A percentile compares a stretch with the other conserved stretches of the same genome.
These are phyloP conservation scores for Diorhabda carinulata DNA, from an alignment of 1,140 invertebrate species.

Conservation along the genomic window DNA sequence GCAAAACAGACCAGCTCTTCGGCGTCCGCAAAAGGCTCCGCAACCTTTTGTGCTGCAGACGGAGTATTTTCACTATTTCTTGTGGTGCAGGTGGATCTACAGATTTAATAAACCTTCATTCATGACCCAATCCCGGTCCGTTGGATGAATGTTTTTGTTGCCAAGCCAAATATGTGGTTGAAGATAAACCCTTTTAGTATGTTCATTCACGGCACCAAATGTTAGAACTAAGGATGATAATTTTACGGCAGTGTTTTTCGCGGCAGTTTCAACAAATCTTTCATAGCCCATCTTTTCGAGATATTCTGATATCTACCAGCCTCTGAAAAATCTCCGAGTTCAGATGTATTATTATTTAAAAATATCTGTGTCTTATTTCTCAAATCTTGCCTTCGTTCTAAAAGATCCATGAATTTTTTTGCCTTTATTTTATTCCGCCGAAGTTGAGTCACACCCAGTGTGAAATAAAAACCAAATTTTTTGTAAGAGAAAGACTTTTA, in stretches of 20 bases:
- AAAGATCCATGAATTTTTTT: conserved; percentile 2
- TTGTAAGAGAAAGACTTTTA: neutral
- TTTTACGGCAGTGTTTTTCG: neutral
- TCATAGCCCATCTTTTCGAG: neutral
- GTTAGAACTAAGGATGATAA: conserved; percentile 4
- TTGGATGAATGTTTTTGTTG: conserved; percentile 6
- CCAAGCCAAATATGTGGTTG: neutral
- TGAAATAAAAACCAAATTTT: neutral
- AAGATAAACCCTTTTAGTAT: conserved; percentile 2
- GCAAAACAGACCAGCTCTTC: neutral
- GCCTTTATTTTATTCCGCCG: neutral
- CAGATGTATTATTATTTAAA: neutral
- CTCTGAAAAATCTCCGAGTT: neutral
- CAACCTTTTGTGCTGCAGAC: neutral
- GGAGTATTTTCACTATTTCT: neutral
- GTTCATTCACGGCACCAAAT: neutral
- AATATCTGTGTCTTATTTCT: neutral
- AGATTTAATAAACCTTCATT: neutral
- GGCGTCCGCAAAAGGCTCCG: no score
- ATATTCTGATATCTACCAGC: conserved; percentile 2
- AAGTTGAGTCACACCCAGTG: neutral
- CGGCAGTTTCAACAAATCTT: neutral
- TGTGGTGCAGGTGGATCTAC: neutral
- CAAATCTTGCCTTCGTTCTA: neutral
- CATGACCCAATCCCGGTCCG: neutral